Conservation (phyloP, 2,797 vertebrate species). For the Gila robusta region DNA sequence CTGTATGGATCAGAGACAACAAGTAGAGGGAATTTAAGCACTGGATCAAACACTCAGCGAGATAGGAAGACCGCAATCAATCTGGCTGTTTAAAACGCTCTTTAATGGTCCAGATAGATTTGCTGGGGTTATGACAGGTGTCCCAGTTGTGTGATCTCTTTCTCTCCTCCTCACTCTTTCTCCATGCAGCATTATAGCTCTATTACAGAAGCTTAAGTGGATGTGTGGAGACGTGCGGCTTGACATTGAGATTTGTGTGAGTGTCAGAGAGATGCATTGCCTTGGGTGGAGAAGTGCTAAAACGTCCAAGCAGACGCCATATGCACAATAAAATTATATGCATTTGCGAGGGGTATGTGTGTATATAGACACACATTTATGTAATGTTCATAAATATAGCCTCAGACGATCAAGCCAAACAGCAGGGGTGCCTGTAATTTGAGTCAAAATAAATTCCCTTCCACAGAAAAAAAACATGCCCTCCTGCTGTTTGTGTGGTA, state of each 20-base stretch:
- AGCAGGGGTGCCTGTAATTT: slow-evolving; percentile 27
- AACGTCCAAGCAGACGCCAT: neutral
- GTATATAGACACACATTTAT: slow-evolving; percentile 19
- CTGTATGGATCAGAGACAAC: slow-evolving; percentile 35
- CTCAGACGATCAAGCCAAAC: slow-evolving; percentile 19
- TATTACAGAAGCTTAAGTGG: slow-evolving; percentile 46
- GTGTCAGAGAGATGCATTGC: slow-evolving; percentile 47
- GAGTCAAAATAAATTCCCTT: slow-evolving; percentile 22
- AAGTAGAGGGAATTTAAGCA: slow-evolving; percentile 30
- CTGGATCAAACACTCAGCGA: slow-evolving; percentile 13
- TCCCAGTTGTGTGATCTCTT: slow-evolving; percentile 28
- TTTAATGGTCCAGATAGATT: slow-evolving; percentile 26
- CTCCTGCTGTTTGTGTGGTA: slow-evolving; percentile 20
- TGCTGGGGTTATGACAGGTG: slow-evolving; percentile 15
- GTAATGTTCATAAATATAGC: slow-evolving; percentile 25
- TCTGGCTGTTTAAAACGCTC: slow-evolving; percentile 14
- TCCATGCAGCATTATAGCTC: slow-evolving; percentile 14
- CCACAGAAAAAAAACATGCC: neutral
- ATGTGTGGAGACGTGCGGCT: slow-evolving; percentile 19
- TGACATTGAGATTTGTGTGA: slow-evolving; percentile 50
- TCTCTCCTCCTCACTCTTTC: neutral
- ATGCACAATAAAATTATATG: slow-evolving; percentile 18
- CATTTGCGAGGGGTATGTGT: slow-evolving; percentile 8
- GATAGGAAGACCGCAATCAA: slow-evolving; percentile 22
- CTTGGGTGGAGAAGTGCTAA: slow-evolving; percentile 32